Evolutionary conservation across 2,797 vertebrate genomes (phyloP).

Genomic region (Heterohyrax brucei): DNA sequence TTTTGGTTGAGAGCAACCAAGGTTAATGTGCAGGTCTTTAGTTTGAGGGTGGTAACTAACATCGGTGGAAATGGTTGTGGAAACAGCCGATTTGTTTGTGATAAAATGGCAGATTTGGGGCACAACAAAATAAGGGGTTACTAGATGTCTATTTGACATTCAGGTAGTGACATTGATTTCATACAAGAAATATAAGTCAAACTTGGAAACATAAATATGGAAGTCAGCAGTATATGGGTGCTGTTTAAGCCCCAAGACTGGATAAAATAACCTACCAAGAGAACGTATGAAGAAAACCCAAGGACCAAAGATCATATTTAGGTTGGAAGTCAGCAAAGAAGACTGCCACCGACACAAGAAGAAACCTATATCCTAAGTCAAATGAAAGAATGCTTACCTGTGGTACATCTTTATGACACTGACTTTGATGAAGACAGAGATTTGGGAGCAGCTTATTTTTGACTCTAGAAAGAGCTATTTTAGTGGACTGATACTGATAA

Average conservation of each 20-base stretch:
- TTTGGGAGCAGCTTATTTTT: neutral
- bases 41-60: neutral
- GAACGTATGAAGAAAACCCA: neutral
- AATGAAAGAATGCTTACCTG: neutral
- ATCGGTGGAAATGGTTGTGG: neutral
- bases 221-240: neutral
- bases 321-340: neutral
- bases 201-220: neutral
- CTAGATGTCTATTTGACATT: rapidly evolving
- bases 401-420: neutral
- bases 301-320: neutral
- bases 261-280: neutral
- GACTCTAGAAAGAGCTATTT: neutral
- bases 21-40: neutral
- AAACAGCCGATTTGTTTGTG: neutral
- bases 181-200: neutral
- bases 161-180: neutral
- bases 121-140: neutral
- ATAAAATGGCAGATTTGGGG: neutral
- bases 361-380: neutral
- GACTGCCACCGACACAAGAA: neutral
- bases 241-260: neutral
- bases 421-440: neutral
- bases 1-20: neutral
- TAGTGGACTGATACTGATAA: neutral